Base-by-base conservation (phyloP, 2,113 vertebrate species). In the Thalassoma bifasciatum region DNA sequence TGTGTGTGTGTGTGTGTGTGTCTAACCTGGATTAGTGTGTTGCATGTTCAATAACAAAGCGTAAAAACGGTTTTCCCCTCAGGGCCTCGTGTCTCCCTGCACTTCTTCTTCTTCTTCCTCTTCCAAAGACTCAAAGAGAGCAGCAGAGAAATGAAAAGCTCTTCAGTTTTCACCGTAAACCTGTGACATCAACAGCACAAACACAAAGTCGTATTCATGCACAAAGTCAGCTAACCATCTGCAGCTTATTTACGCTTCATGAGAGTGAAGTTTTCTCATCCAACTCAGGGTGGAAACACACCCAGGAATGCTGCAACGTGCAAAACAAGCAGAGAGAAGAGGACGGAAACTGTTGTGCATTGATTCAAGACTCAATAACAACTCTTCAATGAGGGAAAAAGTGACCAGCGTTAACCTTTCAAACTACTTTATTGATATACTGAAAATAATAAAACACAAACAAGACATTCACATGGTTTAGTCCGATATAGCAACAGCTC, bases 381-480 rank as follows among this genome's bases (percentile, higher is more conserved):
- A 13, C 12, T 3, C 12, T 42, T 14, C 14, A 14, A 42, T 16
- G 13, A 46, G 44, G 16, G 1, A 17, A 17, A 7, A 46, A 46
- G 0, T 16, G 17, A 19, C 44, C 40, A n/a, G 9, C 17, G 37
- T 82, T 61, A 42, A 80, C 36, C 19, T 75, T 85, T 9, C 37
- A 68, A 84, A 85, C 75, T 76, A 85, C 59, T 93, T 92, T 92
- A 92, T 91, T 93, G 79, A 83, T 80, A 74, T 69, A 83, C 10
- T 63, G 63, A 66, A 70, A 56, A 44, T 37, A 46, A 46, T 19
- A 46, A 61, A 47, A 67, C 23, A 83, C 81, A 72, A 36, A 77
- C 5, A 77, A 50, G 53, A 84, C 64, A 84, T 61, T 84, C 74
- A 83, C 56, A 86, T 59, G 72, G 62, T 74, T 75, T 4, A 67